Percentiles rank a stretch among this genome's conserved stretches.
Conservation (phyloP, 1,140 invertebrate genomes). For the Microplitis demolitor region DNA sequence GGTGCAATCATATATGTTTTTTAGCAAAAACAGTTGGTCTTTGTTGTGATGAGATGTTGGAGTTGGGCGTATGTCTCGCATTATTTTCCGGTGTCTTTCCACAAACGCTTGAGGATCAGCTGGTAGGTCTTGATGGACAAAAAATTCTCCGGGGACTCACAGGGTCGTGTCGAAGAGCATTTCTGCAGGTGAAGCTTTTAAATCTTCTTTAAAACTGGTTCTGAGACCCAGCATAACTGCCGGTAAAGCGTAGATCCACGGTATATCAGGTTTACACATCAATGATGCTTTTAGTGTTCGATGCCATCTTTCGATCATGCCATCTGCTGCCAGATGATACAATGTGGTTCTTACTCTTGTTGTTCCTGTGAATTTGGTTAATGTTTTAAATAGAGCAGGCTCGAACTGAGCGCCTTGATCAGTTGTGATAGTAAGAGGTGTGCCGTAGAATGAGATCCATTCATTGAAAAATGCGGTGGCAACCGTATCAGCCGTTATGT, state of each 20-base stretch:
- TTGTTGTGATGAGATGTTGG: slow-evolving; percentile 25
- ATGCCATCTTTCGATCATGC: slow-evolving; percentile 32
- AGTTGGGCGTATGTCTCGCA: slow-evolving; percentile 23
- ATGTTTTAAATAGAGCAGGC: slow-evolving; percentile 7
- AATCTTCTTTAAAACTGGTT: slow-evolving; percentile 35
- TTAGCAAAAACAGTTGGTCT: neutral
- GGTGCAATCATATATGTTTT: slow-evolving; percentile 24
- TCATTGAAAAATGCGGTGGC: slow-evolving; percentile 40
- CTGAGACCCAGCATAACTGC: slow-evolving; percentile 31
- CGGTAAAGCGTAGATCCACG: slow-evolving; percentile 25
- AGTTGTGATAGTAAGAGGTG: slow-evolving; percentile 25
- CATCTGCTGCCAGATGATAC: slow-evolving; percentile 41
- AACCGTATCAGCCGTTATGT: slow-evolving; percentile 44
- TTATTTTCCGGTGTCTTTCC: neutral
- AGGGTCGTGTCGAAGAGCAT: slow-evolving; percentile 44
- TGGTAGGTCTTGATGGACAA: slow-evolving; percentile 20
- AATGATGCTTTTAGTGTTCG: slow-evolving; percentile 29
- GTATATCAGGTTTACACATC: slow-evolving; percentile 16
- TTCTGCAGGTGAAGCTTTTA: slow-evolving; percentile 39
- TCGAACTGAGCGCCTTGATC: slow-evolving; percentile 24
- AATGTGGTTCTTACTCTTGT: slow-evolving; percentile 35
- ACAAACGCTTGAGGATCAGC: slow-evolving; percentile 6
- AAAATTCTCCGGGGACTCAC: slow-evolving; percentile 45
- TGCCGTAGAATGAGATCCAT: slow-evolving; percentile 40
- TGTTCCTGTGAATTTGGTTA: slow-evolving; percentile 33